A percentile compares a stretch with the other conserved stretches of the same genome.
Conservation (phyloP, 2,113 vertebrate species). For the Podarcis cretensis region DNA sequence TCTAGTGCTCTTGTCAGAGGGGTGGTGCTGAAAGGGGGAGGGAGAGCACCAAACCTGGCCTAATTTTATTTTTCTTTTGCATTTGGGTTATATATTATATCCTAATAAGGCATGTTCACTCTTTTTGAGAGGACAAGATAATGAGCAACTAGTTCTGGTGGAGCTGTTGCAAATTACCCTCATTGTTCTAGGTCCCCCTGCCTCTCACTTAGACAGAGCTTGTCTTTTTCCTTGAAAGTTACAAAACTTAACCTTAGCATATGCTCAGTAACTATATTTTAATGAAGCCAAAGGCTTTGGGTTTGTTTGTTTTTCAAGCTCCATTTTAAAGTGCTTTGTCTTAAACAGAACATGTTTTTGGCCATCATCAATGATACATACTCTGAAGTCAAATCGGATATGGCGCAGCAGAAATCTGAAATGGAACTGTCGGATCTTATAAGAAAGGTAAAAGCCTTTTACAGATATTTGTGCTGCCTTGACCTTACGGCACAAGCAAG, state of each 20-base stretch:
- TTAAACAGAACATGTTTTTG: slow-evolving; percentile 94
- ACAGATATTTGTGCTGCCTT: neutral
- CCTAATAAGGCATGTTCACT: neutral
- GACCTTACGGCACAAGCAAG: neutral
- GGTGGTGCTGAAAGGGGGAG: neutral
- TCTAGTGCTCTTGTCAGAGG: neutral
- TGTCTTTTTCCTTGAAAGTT: neutral
- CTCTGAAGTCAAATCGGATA: slow-evolving; percentile 95
- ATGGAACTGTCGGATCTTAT: slow-evolving; percentile 98
- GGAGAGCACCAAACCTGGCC: neutral
- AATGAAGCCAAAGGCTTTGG: neutral
- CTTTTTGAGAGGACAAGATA: neutral
- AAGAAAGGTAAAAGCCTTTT: slow-evolving; percentile 85
- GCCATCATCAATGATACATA: slow-evolving; percentile 98
- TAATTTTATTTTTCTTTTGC: neutral
- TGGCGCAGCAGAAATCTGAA: slow-evolving; percentile 96
- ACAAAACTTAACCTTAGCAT: neutral
- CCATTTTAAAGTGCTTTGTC: slow-evolving; percentile 35
- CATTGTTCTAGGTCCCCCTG: accelerated
- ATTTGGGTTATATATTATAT: neutral
- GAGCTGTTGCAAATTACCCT: neutral
- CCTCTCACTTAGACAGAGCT: neutral
- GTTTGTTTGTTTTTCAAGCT: slow-evolving; percentile 1
- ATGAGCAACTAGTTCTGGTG: neutral
- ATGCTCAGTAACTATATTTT: neutral